Evolutionary conservation across 2,113 vertebrate genomes (phyloP), one percentile per base, ranked within the genome.

Genomic region (Paradoxurus hermaphroditus): DNA sequence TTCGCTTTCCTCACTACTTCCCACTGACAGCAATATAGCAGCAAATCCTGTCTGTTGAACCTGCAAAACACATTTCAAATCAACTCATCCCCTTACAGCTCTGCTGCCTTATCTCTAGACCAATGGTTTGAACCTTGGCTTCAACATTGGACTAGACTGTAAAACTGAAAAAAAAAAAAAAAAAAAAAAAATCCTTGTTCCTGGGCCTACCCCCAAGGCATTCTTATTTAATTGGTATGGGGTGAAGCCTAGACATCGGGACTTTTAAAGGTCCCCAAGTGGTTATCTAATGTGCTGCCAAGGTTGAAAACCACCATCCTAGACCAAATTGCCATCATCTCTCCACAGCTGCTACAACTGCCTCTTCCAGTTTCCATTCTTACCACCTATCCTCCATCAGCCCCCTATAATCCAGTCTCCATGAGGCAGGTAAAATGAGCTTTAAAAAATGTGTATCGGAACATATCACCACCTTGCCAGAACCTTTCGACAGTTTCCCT

Each of bases 351-450:
- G 51, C 23, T 88, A 78, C 41, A 70, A 72, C 31, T 5, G 56
- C n/a, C 23, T 88, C 53, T 79, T 93, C 39, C 46, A 91, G 68
- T 21, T 84, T 97, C 81, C 63, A 79, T 56, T 93, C 51, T 84
- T 78, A 72, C 7, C 3, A 77, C 29, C 21, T 44, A 65, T 19
- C 44, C 8, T 62, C 63, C 39, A 67, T 21, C 15, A 87, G 49
- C 29, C n/a, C 34, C 21, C 82, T 68, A 23, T 75, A 93, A 77
- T 25, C 39, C 77, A 81, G 16, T 72, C 41, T 82, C 62, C 36
- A 78, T 2, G 18, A 72, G 44, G 68, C 65, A 82, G 39, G 63
- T 65, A 94, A 88, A 87, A 68, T 27, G 13, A 92, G 36, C 46
- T 93, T 73, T 27, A 31, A 86, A 90, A 90, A 89, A 36, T 70